Base-by-base conservation (phyloP, 2,888 invertebrate genomes). In the Coenonympha glycerion region DNA sequence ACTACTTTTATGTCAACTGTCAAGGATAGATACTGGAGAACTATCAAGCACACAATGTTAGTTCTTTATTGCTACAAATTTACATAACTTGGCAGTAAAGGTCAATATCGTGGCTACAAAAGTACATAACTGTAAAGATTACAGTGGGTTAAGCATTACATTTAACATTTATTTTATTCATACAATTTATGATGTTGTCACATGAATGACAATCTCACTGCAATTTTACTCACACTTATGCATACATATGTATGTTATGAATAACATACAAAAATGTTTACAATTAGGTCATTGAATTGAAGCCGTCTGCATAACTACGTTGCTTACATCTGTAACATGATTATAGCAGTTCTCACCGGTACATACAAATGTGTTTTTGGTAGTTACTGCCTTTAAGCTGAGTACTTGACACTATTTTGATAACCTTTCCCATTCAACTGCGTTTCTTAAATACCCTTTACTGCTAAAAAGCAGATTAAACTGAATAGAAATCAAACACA, bases 321-420 rank as follows among this genome's bases (percentile, higher is more conserved):
- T 31, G 6, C n/a, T 6, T 37, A 21, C 6, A 37, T 37, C 5
- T 11, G 0, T 21, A 22, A 9, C 24, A 24, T 9, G 24, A 39
- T n/a, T 2, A 45, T 31, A 45, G 33, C 24, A 45, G 45, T 34
- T 45, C 15, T 16, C 15, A 45, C 45, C 8, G 16, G 22, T 45
- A 24, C 5, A 16, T 18, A 19, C 34, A 45, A 16, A 30, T 34
- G 16, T 24, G 11, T 45, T 18, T 15, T 18, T 15, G 37, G 44
- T 51, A 33, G 46, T 47, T 53, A 59, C 56, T 41, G 44, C 66
- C 59, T 61, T 39, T 18, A 61, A 48, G 58, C 59, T 45, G 3
- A 30, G 55, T 47, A 52, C 58, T 47, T 59, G 63, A 69, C 69
- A 71, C 59, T 22, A 52, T 18, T 48, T 68, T 65, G 70, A 68